These are phyloP conservation scores for Orchestia grillus DNA, from an alignment of 1,140 invertebrate genomes.

Conservation along the genomic window DNA sequence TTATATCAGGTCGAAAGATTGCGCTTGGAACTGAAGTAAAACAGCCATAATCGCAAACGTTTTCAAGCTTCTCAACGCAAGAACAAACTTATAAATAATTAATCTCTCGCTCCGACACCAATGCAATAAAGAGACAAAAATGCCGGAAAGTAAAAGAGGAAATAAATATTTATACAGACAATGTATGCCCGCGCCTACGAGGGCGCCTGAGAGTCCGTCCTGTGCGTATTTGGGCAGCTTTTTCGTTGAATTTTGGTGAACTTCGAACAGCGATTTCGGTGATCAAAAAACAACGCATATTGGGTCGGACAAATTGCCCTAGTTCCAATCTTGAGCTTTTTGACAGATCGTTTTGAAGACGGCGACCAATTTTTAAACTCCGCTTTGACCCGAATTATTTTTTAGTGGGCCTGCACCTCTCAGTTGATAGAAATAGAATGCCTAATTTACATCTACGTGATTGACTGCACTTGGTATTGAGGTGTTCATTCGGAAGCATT, in stretches of 20 bases:
- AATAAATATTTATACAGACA: neutral
- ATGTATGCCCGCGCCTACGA: neutral
- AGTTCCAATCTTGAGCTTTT: neutral
- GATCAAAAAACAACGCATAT: neutral
- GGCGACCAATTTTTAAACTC: neutral
- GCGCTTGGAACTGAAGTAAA: neutral
- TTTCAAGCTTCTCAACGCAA: neutral
- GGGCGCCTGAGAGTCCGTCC: neutral
- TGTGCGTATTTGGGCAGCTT: neutral
- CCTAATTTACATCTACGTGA: neutral
- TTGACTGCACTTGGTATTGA: neutral
- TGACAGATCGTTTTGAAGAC: neutral
- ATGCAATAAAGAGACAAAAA: neutral
- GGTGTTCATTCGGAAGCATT: neutral
- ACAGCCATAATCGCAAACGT: neutral
- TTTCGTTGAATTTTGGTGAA: neutral
- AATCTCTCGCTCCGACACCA: neutral
- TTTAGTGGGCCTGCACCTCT: neutral
- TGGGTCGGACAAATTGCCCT: neutral
- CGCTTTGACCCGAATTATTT: neutral
- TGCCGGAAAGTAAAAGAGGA: neutral
- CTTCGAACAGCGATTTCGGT: neutral
- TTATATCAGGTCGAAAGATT: neutral
- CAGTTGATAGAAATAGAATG: neutral
- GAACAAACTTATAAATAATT: too few relatives aligned